These are phyloP conservation scores for Manacus vitellinus DNA, from an alignment of 2,113 vertebrate species.

Conservation along the genomic window DNA sequence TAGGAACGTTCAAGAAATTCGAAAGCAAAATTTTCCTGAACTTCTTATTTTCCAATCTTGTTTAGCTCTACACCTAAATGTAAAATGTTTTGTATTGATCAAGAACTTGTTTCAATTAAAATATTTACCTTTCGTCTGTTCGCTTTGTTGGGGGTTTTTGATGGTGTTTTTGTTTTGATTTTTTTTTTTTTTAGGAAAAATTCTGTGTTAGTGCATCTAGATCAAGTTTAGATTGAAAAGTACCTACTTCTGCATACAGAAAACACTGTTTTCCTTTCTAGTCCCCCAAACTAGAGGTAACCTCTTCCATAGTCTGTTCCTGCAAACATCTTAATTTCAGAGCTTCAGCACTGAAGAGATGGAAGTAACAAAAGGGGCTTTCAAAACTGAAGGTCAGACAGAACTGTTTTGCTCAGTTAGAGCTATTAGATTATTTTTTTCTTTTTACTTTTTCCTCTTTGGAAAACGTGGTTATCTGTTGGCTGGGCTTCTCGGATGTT, in stretches of 20 bases:
- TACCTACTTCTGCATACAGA: neutral
- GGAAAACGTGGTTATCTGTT: neutral
- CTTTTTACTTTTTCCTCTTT: neutral
- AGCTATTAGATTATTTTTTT: neutral
- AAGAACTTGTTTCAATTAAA: neutral
- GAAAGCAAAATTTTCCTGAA: neutral
- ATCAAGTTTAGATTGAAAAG: neutral
- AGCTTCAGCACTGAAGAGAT: neutral
- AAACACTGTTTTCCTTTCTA: neutral
- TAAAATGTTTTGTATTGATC: neutral
- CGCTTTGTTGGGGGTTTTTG: neutral
- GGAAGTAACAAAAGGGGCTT: neutral
- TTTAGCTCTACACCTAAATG: neutral
- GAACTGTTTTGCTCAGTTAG: neutral
- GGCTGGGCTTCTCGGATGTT: neutral
- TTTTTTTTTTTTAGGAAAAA: neutral
- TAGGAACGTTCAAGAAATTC: neutral
- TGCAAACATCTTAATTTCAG: neutral
- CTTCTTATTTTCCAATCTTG: neutral
- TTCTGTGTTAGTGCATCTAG: neutral
- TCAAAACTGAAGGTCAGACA: neutral
- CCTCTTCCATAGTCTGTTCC: neutral
- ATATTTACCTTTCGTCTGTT: neutral
- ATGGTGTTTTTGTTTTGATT: neutral
- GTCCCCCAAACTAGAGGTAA: neutral